Evolutionary conservation across 2,113 vertebrate genomes (phyloP), one percentile per base, ranked within the genome.

Genomic region (Mesitornis unicolor): DNA sequence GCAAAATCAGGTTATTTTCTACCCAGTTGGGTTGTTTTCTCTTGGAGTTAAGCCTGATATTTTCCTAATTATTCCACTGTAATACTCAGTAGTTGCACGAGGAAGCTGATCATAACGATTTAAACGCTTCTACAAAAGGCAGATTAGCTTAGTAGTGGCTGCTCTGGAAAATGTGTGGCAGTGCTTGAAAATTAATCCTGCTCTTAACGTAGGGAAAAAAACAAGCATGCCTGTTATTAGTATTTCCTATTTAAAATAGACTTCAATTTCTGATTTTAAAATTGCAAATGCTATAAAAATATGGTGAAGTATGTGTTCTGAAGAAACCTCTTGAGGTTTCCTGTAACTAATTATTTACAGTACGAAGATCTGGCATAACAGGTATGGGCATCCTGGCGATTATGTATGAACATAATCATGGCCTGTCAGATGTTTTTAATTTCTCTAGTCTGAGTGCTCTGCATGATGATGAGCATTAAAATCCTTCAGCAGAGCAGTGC

Each of bases 181-280:
- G 56, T 61, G 69, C 89, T 92, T 95, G 79, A 94, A 96, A 96
- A 94, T 81, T 69, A 94, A 92, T 86, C 61, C 83, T 76, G 73
- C 45, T 90, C 79, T 78, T 96, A 86, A 90, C 57, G n/a, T 24
- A 88, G 64, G 51, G 76, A 59, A 77, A 89, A 73, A 94, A 89
- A 20, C 43, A 95, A 73, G 83, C 73, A 84, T 88, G 40, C 43
- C 88, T 96, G 80, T 96, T 90, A 96, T 96, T 97, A 95, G 53
- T 68, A 89, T 93, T 96, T 95, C 88, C 95, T 93, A 90, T 95
- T 96, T 95, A 94, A 95, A 96, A 95, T 65, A 82, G 76, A 56
- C 84, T 78, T 89, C 88, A 94, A 25, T 93, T 96, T 82, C 65
- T 57, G 40, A 82, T 86, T 88, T 83, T 51, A 77, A 82, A 92